These are phyloP conservation scores for Trichoplax adhaerens DNA, from an alignment of 37 sponge, comb jelly and placozoan genomes.

Conservation along the genomic window DNA sequence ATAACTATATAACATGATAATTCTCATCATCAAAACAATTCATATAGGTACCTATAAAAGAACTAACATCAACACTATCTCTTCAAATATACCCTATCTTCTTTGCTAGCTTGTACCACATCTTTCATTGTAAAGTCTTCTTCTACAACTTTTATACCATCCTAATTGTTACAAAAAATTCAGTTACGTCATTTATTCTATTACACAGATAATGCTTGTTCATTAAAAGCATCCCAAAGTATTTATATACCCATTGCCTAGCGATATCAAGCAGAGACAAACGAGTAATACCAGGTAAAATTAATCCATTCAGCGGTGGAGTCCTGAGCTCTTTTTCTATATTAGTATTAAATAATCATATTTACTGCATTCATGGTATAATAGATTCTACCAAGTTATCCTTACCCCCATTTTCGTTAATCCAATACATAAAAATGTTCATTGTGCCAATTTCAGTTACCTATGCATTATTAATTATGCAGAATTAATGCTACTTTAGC, in stretches of 20 bases:
- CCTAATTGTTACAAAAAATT: constrained; percentile 26
- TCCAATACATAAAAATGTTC: constrained; percentile 95
- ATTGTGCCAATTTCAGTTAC: constrained; percentile 97
- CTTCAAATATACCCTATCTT: constrained; percentile 44
- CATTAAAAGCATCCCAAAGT: background rate
- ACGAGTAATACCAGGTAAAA: constrained; percentile 91
- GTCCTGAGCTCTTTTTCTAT: constrained; percentile 93
- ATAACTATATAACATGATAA: constrained; percentile 26
- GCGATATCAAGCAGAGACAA: constrained; percentile 67
- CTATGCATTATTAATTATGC: constrained; percentile 1
- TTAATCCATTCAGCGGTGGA: constrained; percentile 80
- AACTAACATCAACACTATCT: too few species aligned
- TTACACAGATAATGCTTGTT: background rate
- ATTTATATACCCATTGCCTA: constrained; percentile 48
- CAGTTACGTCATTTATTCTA: constrained; percentile 1
- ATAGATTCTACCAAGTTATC: background rate
- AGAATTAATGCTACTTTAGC: too few species aligned
- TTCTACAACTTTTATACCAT: constrained; percentile 71
- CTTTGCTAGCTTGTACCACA: constrained; percentile 42
- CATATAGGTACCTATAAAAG: background rate
- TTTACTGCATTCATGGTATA: background rate
- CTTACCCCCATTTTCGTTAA: constrained; percentile 86
- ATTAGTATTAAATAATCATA: background rate
- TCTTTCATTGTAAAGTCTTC: constrained; percentile 75
- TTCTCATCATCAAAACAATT: background rate